phyloP scores from a whole-genome alignment of 2,888 invertebrate genomes.

The Crocallis elinguaria region DNA sequence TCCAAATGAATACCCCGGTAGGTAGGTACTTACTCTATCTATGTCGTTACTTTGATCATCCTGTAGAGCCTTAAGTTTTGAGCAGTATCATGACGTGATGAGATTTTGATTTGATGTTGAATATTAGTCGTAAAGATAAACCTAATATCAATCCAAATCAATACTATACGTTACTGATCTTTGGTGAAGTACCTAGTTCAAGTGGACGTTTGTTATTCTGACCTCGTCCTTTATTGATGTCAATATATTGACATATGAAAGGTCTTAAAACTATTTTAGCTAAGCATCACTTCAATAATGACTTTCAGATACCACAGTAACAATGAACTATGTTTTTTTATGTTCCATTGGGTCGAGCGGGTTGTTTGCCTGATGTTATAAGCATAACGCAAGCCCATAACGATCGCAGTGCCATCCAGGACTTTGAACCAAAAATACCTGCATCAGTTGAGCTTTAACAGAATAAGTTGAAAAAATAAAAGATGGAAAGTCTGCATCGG shows the following conservation, averaged over 20 bases:
- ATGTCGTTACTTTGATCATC: conserved; percentile 26
- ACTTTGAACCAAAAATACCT: too few species aligned
- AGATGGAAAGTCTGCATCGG: too few species aligned
- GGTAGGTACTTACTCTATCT: neutral
- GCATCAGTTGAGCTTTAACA: too few species aligned
- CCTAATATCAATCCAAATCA: conserved; percentile 46
- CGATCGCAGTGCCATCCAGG: too few species aligned
- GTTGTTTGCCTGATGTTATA: too few species aligned
- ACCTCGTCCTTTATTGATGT: neutral
- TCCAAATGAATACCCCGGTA: neutral
- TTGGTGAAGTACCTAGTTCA: neutral
- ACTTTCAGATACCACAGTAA: too few species aligned
- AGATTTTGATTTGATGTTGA: conserved; percentile 42
- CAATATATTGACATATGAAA: neutral
- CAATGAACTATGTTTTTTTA: too few species aligned
- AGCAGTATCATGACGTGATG: conserved; percentile 51
- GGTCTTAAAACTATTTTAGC: neutral
- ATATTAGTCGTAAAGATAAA: conserved; percentile 31
- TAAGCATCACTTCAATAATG: too few species aligned
- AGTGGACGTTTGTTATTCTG: neutral
- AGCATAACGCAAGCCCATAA: too few species aligned
- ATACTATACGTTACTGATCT: conserved; percentile 32
- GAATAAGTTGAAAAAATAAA: too few species aligned
- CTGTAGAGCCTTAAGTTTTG: conserved; percentile 37
- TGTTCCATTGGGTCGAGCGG: too few species aligned